Percentiles rank a stretch among this genome's conserved stretches.
phyloP scores from a whole-genome alignment of 2,113 vertebrate genomes.

The Pelobates fuscus region DNA sequence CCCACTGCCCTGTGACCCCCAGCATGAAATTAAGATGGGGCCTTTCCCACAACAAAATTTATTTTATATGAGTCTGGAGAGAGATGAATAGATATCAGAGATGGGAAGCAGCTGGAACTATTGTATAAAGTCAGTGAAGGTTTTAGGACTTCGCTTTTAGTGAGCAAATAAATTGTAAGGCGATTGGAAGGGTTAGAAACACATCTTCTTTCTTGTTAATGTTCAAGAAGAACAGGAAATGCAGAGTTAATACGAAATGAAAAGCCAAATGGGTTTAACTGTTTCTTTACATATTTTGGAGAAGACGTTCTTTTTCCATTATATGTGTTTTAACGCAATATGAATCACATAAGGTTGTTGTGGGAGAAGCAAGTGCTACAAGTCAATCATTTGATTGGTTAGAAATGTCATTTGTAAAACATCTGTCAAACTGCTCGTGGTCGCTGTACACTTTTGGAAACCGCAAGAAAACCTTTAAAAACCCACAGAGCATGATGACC shows the following conservation, averaged over 20 bases:
- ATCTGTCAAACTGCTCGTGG: too few relatives aligned
- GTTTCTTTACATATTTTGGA: constrained; percentile 1
- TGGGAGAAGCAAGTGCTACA: too few relatives aligned
- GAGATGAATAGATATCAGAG: constrained; percentile 47
- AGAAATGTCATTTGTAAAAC: too few relatives aligned
- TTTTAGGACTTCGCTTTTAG: constrained; percentile 39
- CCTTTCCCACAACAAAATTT: constrained; percentile 47
- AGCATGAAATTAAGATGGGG: constrained; percentile 42
- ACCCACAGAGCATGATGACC: too few relatives aligned
- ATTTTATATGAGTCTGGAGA: constrained; percentile 48
- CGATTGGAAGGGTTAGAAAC: constrained; percentile 36
- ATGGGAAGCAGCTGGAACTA: constrained; percentile 49
- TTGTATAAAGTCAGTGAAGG: constrained; percentile 40
- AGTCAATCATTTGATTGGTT: too few relatives aligned
- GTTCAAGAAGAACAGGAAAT: constrained; percentile 24
- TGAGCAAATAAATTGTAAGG: constrained; percentile 46
- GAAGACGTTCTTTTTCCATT: not conserved
- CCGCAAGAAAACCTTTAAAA: too few relatives aligned
- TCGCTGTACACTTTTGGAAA: too few relatives aligned
- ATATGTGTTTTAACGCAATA: too few relatives aligned
- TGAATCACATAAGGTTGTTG: too few relatives aligned
- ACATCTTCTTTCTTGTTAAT: constrained; percentile 36
- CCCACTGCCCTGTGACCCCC: constrained; percentile 4
- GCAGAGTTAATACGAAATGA: constrained; percentile 15
- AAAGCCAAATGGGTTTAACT: constrained; percentile 37